Conservation (phyloP, 2,888 invertebrate genomes). For the Troides aeacus region DNA sequence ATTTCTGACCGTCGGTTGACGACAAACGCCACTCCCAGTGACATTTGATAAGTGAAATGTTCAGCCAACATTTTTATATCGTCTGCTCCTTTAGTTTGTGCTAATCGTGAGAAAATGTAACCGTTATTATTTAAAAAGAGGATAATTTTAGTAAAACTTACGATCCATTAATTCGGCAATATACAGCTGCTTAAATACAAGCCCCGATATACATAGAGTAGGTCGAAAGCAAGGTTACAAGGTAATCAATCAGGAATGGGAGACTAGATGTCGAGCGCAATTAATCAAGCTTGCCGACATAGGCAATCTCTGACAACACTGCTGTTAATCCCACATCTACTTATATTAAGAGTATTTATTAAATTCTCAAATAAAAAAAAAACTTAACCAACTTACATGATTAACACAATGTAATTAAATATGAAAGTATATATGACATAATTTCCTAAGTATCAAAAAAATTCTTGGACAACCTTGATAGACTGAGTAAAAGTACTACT, state of each 20-base stretch:
- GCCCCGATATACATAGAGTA: slow-evolving; percentile 30
- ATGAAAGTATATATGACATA: too few species aligned
- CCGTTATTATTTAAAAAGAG: neutral
- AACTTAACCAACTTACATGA: neutral
- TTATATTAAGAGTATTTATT: slow-evolving; percentile 15
- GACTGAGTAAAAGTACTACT: too few species aligned
- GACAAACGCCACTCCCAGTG: neutral
- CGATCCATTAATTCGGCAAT: slow-evolving; percentile 12
- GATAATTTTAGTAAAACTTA: neutral
- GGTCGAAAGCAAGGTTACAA: slow-evolving; percentile 75
- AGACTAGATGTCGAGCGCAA: slow-evolving; percentile 56
- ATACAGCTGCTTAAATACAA: slow-evolving; percentile 13
- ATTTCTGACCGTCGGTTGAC: neutral
- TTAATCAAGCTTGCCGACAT: slow-evolving; percentile 65
- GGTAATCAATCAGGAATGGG: slow-evolving; percentile 68
- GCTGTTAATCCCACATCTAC: slow-evolving; percentile 42
- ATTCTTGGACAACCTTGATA: too few species aligned
- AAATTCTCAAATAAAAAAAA: neutral
- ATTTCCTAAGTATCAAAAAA: too few species aligned
- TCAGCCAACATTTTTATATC: neutral
- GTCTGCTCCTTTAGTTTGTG: neutral
- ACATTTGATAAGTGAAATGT: neutral
- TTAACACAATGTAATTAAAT: too few species aligned
- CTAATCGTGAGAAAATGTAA: neutral
- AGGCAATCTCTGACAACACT: slow-evolving; percentile 46